These are phyloP conservation scores for Arctia plantaginis DNA, from an alignment of 2,888 invertebrate genomes.

Conservation along the genomic window DNA sequence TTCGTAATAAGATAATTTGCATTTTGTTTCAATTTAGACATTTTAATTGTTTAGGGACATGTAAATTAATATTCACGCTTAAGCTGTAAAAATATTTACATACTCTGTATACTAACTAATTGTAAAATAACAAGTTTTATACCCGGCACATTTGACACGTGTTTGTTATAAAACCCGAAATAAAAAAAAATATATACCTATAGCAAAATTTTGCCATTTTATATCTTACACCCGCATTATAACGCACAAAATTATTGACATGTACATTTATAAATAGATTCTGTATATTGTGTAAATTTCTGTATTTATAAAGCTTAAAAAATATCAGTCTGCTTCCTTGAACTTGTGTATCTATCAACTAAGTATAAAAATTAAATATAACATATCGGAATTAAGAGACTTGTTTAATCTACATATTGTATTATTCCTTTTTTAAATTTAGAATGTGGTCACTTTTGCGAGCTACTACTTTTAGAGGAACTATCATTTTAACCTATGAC, in stretches of 20 bases:
- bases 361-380: constrained; percentile 28
- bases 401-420: constrained; percentile 27
- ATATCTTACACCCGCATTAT: constrained; percentile 30
- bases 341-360: constrained; percentile 39
- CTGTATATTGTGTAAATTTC: constrained; percentile 72
- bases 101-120: constrained; percentile 55
- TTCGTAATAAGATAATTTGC: constrained; percentile 75
- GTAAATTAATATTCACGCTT: constrained; percentile 71
- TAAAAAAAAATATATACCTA: constrained; percentile 31
- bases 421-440: constrained; percentile 27
- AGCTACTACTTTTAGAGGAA: neutral
- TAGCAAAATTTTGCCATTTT: constrained; percentile 34
- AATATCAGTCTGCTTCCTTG: constrained; percentile 36
- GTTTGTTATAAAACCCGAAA: constrained; percentile 31
- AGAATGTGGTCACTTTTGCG: neutral
- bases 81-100: constrained; percentile 66
- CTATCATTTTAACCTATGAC: neutral
- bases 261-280: constrained; percentile 50
- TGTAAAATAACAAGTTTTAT: constrained; percentile 44
- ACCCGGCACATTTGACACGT: constrained; percentile 47
- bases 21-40: constrained; percentile 72
- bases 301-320: constrained; percentile 38
- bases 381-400: constrained; percentile 49
- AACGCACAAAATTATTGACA: constrained; percentile 49
- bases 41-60: constrained; percentile 72